Evolutionary conservation across 2,888 invertebrate genomes (phyloP).

Genomic region (Caenorhabditis sulstoni): DNA sequence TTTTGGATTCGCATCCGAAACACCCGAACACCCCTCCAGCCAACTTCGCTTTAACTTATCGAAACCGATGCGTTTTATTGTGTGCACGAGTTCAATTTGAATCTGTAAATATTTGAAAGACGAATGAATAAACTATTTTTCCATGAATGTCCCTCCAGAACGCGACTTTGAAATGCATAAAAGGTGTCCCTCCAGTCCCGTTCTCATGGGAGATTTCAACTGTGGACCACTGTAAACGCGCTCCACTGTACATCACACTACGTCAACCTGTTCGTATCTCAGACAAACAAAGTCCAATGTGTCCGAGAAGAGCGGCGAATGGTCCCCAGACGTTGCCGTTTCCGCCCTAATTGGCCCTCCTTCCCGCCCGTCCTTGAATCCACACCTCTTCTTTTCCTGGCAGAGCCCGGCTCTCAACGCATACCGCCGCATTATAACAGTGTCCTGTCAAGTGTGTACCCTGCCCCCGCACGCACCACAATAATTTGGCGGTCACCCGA

Average conservation of each 20-base stretch:
- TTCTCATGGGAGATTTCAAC: too few species aligned
- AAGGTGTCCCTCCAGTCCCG: too few species aligned
- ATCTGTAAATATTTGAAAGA: conserved; percentile 50
- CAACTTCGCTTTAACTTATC: conserved; percentile 42
- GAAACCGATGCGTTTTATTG: conserved; percentile 39
- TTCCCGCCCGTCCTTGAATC: conserved; percentile 24
- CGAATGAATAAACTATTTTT: conserved; percentile 38
- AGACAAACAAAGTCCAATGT: too few species aligned
- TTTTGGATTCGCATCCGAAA: conserved; percentile 29
- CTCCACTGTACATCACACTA: background rate
- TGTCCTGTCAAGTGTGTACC: conserved; percentile 48
- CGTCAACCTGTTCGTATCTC: too few species aligned
- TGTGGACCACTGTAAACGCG: too few species aligned
- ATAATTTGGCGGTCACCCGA: conserved; percentile 53
- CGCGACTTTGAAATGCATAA: too few species aligned
- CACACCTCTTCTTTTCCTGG: background rate
- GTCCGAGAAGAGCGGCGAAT: background rate
- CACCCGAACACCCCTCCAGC: conserved; percentile 20
- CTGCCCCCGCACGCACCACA: conserved; percentile 15
- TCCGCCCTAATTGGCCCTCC: conserved; percentile 11
- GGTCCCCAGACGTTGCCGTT: too few species aligned
- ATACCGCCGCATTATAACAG: conserved; percentile 43
- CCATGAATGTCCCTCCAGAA: too few species aligned
- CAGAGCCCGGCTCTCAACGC: conserved; percentile 28
- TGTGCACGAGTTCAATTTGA: conserved; percentile 41